Conservation (phyloP, 2,113 vertebrate species). For the Tragelaphus buxtoni region DNA sequence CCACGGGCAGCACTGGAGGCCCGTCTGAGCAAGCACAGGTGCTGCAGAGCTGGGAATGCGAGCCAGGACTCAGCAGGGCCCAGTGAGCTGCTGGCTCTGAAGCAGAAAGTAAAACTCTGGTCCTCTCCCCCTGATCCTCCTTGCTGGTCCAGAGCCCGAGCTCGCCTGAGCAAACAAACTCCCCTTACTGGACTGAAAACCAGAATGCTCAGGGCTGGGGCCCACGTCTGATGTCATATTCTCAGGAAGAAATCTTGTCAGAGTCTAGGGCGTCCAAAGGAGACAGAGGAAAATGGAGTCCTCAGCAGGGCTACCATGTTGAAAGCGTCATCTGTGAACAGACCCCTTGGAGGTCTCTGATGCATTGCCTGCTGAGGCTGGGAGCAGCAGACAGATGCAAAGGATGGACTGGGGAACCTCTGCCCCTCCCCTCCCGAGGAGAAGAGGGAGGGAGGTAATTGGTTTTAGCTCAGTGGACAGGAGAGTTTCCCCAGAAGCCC, state of each 20-base stretch:
- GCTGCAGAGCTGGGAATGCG: slow-evolving; percentile 59
- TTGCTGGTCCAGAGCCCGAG: neutral
- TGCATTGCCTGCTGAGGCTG: neutral
- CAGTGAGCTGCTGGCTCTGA: slow-evolving; percentile 72
- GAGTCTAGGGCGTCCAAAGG: neutral
- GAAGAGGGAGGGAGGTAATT: neutral
- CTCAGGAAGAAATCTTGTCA: neutral
- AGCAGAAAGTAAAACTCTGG: slow-evolving; percentile 74
- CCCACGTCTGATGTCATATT: neutral
- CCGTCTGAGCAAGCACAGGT: slow-evolving; percentile 62
- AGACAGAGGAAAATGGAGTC: neutral
- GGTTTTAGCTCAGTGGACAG: neutral
- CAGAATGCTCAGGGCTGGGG: neutral
- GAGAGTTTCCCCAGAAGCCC: neutral
- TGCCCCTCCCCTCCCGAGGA: neutral
- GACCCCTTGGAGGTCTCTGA: neutral
- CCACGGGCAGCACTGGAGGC: slow-evolving; percentile 58
- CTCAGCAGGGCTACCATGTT: neutral
- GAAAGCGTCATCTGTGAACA: neutral
- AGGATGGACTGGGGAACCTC: neutral
- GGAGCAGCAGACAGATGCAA: neutral
- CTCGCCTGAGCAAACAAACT: neutral
- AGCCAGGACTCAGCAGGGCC: slow-evolving; percentile 62
- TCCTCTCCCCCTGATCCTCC: neutral
- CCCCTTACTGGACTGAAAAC: neutral